Evolutionary conservation across 2,888 invertebrate species (phyloP).

Genomic region (Cremastobaeus sp.): DNA sequence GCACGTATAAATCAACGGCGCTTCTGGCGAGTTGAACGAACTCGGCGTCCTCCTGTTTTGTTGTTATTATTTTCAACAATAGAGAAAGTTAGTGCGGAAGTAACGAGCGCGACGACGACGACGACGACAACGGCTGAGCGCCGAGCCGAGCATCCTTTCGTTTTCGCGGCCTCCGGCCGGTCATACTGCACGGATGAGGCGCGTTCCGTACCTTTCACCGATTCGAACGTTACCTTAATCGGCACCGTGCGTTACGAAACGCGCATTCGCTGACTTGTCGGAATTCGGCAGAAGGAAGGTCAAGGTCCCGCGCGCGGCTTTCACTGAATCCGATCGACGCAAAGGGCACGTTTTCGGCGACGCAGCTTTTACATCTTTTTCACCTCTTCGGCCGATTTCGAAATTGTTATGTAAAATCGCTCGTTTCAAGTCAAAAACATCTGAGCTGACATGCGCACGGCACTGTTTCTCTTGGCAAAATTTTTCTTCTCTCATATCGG

Average conservation of each 20-base stretch:
- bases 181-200: constrained; percentile 61
- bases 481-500: too few species aligned
- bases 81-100: constrained; percentile 74
- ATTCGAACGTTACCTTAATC: constrained; percentile 65
- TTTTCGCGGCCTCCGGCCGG: constrained; percentile 65
- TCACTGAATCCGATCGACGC: constrained; percentile 61
- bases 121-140: constrained; percentile 58
- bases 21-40: constrained; percentile 46
- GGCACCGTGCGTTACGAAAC: constrained; percentile 67
- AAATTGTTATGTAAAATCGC: constrained; percentile 30
- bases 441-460: too few species aligned
- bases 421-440: too few species aligned
- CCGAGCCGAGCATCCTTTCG: constrained; percentile 69
- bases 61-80: constrained; percentile 69
- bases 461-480: too few species aligned
- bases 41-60: constrained; percentile 22
- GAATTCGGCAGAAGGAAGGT: constrained; percentile 75
- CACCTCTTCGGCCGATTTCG: constrained; percentile 33
- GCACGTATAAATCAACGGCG: constrained; percentile 17
- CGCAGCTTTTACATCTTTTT: constrained; percentile 45
- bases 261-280: constrained; percentile 62
- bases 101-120: constrained; percentile 62
- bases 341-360: constrained; percentile 44
- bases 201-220: constrained; percentile 63
- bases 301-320: constrained; percentile 72